phyloP scores from a whole-genome alignment of 2,888 invertebrate genomes.

The Calliopum simillimum region DNA sequence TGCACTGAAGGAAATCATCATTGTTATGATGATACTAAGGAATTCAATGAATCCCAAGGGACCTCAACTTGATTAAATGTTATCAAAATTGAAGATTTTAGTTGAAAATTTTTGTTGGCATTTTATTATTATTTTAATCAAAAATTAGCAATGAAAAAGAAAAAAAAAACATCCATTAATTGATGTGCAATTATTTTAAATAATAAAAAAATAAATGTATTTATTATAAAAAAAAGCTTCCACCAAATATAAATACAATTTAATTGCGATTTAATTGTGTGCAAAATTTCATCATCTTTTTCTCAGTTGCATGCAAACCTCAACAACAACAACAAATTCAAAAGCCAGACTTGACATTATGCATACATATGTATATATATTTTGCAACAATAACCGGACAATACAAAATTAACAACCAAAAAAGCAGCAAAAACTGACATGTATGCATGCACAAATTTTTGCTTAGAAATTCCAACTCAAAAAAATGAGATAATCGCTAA shows the following conservation, averaged over 20 bases:
- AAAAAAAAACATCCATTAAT: too few species aligned
- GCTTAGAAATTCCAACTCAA: neutral
- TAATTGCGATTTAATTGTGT: slow-evolving; percentile 6
- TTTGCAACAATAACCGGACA: slow-evolving; percentile 3
- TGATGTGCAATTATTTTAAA: too few species aligned
- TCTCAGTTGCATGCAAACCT: neutral
- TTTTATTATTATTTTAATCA: too few species aligned
- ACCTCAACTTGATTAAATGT: neutral
- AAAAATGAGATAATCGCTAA: slow-evolving; percentile 11
- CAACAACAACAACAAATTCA: neutral
- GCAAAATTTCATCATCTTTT: slow-evolving; percentile 1
- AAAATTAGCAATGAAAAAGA: too few species aligned
- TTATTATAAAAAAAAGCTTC: neutral
- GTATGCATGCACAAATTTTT: slow-evolving; percentile 4
- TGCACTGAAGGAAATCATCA: too few species aligned
- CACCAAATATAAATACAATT: neutral
- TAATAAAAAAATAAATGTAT: too few species aligned
- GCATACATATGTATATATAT: too few species aligned
- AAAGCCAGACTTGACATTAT: neutral
- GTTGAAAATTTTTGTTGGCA: neutral
- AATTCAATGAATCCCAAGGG: too few species aligned
- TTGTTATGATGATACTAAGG: too few species aligned
- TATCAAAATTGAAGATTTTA: neutral
- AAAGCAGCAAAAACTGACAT: neutral
- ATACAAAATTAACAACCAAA: neutral